Conservation (phyloP, 2,113 vertebrate genomes). For the Bubalus kerabau region DNA sequence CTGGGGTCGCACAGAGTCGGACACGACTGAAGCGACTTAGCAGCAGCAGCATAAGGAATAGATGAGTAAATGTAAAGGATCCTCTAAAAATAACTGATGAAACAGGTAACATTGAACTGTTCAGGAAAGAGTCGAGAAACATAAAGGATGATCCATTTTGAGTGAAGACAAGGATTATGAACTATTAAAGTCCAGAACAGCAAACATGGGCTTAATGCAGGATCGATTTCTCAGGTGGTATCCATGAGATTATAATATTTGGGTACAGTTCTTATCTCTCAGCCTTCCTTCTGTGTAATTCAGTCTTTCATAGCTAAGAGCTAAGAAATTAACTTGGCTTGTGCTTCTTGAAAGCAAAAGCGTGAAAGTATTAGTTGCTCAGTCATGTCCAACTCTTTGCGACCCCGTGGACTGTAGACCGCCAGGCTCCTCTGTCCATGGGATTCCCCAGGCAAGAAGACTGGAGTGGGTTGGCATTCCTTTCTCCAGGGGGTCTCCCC, state of each 20-base stretch:
- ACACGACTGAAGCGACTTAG: no score
- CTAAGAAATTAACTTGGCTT: not conserved
- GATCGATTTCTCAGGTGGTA: not conserved
- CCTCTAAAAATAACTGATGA: not conserved
- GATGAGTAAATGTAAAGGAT: not conserved
- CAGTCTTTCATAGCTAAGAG: not conserved
- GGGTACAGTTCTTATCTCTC: not conserved
- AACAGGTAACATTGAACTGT: not conserved
- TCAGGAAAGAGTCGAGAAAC: not conserved
- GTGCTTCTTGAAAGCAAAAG: not conserved
- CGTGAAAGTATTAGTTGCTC: not conserved
- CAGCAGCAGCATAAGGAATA: not conserved
- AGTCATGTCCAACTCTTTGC: not conserved
- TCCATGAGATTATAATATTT: not conserved
- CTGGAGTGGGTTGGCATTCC: not conserved
- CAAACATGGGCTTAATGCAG: not conserved
- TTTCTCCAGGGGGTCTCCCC: not conserved
- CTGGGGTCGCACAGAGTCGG: no score
- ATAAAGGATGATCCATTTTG: not conserved
- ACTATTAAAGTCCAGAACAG: not conserved
- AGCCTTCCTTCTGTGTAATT: not conserved
- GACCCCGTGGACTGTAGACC: rapidly evolving
- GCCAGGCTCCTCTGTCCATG: not conserved
- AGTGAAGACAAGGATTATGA: not conserved
- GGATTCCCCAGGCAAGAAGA: not conserved